phyloP scores from a whole-genome alignment of 2,888 invertebrate genomes.

The Cerastis leucographa region DNA sequence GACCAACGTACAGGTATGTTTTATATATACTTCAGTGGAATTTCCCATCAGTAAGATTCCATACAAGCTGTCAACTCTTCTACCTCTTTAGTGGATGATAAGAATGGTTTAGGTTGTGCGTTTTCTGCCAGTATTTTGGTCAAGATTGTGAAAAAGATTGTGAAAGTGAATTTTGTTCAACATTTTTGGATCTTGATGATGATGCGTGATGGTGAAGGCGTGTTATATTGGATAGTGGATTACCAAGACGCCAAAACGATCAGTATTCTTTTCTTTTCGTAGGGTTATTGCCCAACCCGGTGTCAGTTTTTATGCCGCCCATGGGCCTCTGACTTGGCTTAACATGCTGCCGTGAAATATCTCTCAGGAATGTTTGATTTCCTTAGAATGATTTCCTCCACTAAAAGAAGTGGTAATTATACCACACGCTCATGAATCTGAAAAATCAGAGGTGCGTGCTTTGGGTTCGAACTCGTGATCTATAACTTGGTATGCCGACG shows the following conservation, averaged over 20 bases:
- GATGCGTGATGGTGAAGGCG: neutral
- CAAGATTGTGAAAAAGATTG: neutral
- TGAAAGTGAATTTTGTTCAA: slow-evolving; percentile 13
- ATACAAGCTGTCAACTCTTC: neutral
- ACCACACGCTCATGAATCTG: no score
- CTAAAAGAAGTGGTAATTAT: no score
- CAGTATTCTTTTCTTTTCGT: neutral
- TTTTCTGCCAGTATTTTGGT: neutral
- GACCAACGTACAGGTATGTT: slow-evolving; percentile 48
- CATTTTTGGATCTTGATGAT: neutral
- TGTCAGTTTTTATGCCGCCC: no score
- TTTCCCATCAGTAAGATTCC: neutral
- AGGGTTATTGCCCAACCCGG: no score
- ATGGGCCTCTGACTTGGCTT: no score
- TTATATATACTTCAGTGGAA: neutral
- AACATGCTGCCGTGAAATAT: no score
- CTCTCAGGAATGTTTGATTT: no score
- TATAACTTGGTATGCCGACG: no score
- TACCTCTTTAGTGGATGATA: neutral
- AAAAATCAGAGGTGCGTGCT: no score
- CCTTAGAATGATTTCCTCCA: no score
- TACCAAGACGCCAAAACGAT: neutral
- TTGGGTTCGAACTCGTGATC: no score
- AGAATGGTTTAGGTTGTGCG: neutral
- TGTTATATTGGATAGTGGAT: neutral